These are phyloP conservation scores for Thyatira batis DNA, from an alignment of 2,888 invertebrate genomes.

Conservation along the genomic window DNA sequence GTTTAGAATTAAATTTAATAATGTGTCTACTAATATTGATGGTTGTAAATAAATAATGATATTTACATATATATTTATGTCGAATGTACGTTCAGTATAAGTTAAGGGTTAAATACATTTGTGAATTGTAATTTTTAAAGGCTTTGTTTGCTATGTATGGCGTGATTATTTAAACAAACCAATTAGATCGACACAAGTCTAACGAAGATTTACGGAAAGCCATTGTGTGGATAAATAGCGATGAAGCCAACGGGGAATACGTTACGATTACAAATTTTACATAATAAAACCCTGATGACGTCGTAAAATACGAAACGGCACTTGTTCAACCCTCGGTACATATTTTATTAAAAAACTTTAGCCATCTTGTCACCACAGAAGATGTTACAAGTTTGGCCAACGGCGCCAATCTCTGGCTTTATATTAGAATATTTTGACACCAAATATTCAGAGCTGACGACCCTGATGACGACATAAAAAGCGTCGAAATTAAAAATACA, in stretches of 20 bases:
- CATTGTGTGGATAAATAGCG: conserved; percentile 2
- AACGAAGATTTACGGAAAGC: conserved; percentile 1
- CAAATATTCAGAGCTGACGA: conserved; percentile 26
- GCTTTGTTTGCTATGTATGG: too few species aligned
- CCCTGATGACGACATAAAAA: conserved; percentile 1
- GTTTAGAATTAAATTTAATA: too few species aligned
- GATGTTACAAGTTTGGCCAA: conserved; percentile 41
- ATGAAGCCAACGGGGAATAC: conserved; percentile 5
- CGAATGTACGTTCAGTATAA: too few species aligned
- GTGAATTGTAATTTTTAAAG: too few species aligned
- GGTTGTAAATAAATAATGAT: too few species aligned
- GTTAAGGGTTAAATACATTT: too few species aligned
- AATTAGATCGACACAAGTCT: neutral
- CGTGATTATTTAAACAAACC: too few species aligned
- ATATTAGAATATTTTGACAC: conserved; percentile 64
- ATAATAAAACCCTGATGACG: conserved; percentile 46
- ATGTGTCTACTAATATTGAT: too few species aligned
- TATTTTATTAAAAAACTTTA: conserved; percentile 74
- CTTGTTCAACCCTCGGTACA: conserved; percentile 38
- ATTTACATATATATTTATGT: too few species aligned
- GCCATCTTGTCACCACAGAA: conserved; percentile 56
- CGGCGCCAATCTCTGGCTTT: conserved; percentile 45
- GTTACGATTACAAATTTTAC: conserved; percentile 31
- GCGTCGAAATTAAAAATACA: conserved; percentile 22
- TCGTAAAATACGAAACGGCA: conserved; percentile 51